Base-by-base conservation (phyloP, 1,140 invertebrate genomes). In the Hermetia illucens region DNA sequence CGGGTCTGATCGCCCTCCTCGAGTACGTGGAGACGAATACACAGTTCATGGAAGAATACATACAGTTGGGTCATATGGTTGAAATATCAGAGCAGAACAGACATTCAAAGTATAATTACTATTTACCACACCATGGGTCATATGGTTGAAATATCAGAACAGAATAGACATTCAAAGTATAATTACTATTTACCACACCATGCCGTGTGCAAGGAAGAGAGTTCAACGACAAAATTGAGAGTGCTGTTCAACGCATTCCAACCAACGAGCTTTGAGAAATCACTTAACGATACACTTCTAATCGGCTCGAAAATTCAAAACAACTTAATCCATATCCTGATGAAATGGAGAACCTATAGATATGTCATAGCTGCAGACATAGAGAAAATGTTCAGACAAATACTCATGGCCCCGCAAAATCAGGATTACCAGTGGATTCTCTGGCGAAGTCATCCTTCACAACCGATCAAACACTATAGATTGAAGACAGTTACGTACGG, bases 401-500 rank as follows among this genome's bases (percentile, higher is more conserved):
- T 60, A 17, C 16, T 20, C 8, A 37, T 58, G 5, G 15, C 38
- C 25, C 20, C 38, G 21, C 21, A 43, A n/a, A 39, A 58, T 39
- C 39, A 34, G 27, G 38, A 51, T 20, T 43, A 51, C 18, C 53
- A 60, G 39, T 35, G 42, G 21, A 58, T 63, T 12, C 20, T 61
- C 1, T 62, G 59, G 56, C 18, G 41, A 31, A 41, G 3, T 17
- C 40, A 5, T 38, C 34, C 24, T 0, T 40, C 36, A n/a, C 30
- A 55, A 36, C 24, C 40, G 9, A 38, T 62, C 0, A 45, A 36
- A 27, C 41, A 41, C 12, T 64, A 36, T 45, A 40, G 39, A 34
- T 31, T 65, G 2, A 42, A 40, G 6, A 62, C 53, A 0, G 43
- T 63, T 6, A 63, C 62, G 1, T 65, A 53, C 43, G 62, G 61